phyloP scores from a whole-genome alignment of 1,140 invertebrate species.

The Temnothorax curvispinosus region DNA sequence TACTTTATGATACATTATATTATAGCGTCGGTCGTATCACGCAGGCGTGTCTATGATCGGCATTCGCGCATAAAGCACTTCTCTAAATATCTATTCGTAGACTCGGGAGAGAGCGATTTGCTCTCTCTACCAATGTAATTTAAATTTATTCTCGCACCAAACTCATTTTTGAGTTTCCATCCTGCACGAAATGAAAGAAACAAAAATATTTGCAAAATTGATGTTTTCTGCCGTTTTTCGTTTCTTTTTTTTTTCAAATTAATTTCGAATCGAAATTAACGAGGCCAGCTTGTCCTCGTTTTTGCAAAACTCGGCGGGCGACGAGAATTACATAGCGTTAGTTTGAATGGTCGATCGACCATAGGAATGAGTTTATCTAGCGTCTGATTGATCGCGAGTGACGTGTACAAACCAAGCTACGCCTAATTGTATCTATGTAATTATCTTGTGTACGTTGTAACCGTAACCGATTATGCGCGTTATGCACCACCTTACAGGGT shows the following conservation, averaged over 20 bases:
- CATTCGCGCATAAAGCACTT: conserved; percentile 7
- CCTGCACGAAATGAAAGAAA: not conserved
- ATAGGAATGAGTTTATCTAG: not conserved
- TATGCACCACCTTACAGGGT: not conserved
- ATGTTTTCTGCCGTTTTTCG: not conserved
- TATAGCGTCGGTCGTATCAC: conserved; percentile 49
- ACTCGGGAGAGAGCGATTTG: not conserved
- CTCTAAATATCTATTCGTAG: not conserved
- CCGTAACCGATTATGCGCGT: conserved; percentile 40
- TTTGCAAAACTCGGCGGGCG: not conserved
- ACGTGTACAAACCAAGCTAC: conserved; percentile 64
- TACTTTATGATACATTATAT: not conserved
- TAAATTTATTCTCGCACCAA: not conserved
- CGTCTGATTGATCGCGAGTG: not conserved
- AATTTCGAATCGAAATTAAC: not conserved
- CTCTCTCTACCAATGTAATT: not conserved
- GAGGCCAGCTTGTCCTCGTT: not conserved
- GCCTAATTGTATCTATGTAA: conserved; percentile 74
- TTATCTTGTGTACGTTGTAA: conserved; percentile 71
- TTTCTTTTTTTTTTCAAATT: not conserved
- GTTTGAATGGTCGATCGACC: not conserved
- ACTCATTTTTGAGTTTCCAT: not conserved
- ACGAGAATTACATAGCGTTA: not conserved
- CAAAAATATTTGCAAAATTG: not conserved
- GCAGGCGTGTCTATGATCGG: conserved; percentile 57